Evolutionary conservation across 2,888 invertebrate genomes (phyloP), one percentile per base, ranked within the genome.

Genomic region (Cantharis lateralis): DNA sequence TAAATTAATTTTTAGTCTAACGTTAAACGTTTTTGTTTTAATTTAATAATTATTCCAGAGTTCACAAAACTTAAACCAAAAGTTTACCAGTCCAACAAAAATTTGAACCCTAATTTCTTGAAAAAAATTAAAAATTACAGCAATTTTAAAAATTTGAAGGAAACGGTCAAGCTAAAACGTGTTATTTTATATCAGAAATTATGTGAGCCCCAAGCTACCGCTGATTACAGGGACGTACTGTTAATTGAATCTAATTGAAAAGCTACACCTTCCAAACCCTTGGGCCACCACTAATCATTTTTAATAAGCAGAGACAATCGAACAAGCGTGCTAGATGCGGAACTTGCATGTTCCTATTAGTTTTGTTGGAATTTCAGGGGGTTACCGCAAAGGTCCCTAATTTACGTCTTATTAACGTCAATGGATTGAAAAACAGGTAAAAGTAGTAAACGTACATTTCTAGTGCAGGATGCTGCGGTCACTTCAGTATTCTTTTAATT

Each of bases 241-340:
- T 63, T 77, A 78, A 78, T 78, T 78, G 78, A 78, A 78, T 75
- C 76, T 80, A 75, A 80, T 79, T 80, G 80, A 80, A 79, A 74
- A 79, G 77, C 77, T 78, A 80, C 82, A 81, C 81, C 79, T 80
- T 74, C 68, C 26, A 66, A 69, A 63, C 70, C 77, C 71, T 68
- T 48, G 72, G 71, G 79, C 71, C 68, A 69, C 78, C 80, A 76
- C 81, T 79, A 82, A 82, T 79, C 80, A 79, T 76, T 75, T 71
- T 68, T 81, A 81, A 81, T 82, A 81, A 80, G 80, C 81, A 80
- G 81, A 81, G 80, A 80, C 80, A 80, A 80, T 80, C 76, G 77
- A 48, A 63, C 72, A 69, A 76, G 77, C 78, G 79, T 77, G 78
- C 76, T 75, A 71, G 80, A 71, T 74, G 62, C 71, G 78, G 74